Evolutionary conservation across 2,797 vertebrate genomes (phyloP).

Genomic region (Syngnathus acus): DNA sequence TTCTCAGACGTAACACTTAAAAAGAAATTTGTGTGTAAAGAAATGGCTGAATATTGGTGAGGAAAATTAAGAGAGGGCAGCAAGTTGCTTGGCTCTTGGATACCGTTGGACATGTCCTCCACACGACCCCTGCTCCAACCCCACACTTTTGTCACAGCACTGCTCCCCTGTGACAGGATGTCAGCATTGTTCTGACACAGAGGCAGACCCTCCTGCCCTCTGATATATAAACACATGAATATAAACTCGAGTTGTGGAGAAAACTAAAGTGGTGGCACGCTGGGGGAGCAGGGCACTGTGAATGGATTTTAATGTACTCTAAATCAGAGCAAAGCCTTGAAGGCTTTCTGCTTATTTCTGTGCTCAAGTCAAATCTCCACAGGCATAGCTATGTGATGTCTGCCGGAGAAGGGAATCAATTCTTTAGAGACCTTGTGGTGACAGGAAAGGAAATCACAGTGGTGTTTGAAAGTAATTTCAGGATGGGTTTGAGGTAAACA

Average conservation of each 20-base stretch:
- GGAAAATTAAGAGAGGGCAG: constrained; percentile 21
- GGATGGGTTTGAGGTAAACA: constrained; percentile 49
- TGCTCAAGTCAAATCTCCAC: constrained; percentile 58
- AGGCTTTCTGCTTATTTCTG: constrained; percentile 58
- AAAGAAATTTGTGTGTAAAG: constrained; percentile 49
- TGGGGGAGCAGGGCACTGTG: constrained; percentile 42
- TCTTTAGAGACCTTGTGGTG: constrained; percentile 59
- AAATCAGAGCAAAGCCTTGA: constrained; percentile 60
- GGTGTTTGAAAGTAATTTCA: constrained; percentile 57
- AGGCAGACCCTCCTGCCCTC: constrained; percentile 47
- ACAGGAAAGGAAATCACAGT: constrained; percentile 63
- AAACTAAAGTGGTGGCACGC: constrained; percentile 57
- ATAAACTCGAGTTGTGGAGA: constrained; percentile 45
- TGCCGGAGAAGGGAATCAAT: constrained; percentile 58
- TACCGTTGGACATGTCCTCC: background rate
- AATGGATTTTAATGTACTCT: constrained; percentile 62
- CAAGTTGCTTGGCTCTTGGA: constrained; percentile 10
- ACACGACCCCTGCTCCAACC: constrained; percentile 15
- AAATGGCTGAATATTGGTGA: constrained; percentile 41
- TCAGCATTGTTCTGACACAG: constrained; percentile 58
- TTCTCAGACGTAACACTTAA: constrained; percentile 40
- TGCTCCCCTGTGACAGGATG: constrained; percentile 52
- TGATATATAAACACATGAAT: constrained; percentile 55
- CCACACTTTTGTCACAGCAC: constrained; percentile 20
- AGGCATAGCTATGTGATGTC: constrained; percentile 52